Evolutionary conservation across 2,113 vertebrate genomes (phyloP), one percentile per base, ranked within the genome.

Genomic region (Saguinus midas): DNA sequence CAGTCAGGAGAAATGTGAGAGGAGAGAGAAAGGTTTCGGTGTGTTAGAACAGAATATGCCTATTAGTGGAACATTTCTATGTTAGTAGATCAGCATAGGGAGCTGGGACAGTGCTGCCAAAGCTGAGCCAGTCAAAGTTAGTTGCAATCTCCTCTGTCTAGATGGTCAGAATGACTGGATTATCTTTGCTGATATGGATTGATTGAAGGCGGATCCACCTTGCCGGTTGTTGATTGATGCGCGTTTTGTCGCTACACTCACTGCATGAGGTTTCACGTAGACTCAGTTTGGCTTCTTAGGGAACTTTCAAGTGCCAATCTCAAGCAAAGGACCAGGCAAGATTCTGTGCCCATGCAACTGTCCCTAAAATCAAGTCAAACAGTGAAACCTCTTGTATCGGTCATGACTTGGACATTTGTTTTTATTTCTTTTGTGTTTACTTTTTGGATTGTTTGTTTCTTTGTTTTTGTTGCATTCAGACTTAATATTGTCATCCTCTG

Each of bases 311-410:
- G 9, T 23, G 17, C 16, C 29, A 21, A 55, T 18, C 93, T 80
- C 96, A 92, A 18, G 89, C 20, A 73, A 94, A 66, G 37, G 76
- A 75, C 16, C 68, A 84, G 92, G 91, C 23, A 29, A 58, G 89
- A 21, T 93, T 66, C 89, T 37, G 64, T 35, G 64, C 27, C n/a
- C 78, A 12, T 55, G 55, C 92, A 50, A 76, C 27, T 21, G 25
- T 40, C 27, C 14, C 43, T 80, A 17, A 4, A 57, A 35, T 43
- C 52, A 35, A 57, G 37, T 50, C 52, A 29, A 57, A 29, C 12
- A 25, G 1, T 8, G 57, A 50, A 27, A 37, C 2, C 1, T 2
- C 0, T 91, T 32, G 0, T 5, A 2, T 89, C 45, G 66, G 83
- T 32, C 25, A 32, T 3, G n/a, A 43, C 8, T 5, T 0, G 11